A percentile compares a stretch with the other conserved stretches of the same genome.
phyloP scores from a whole-genome alignment of 2,113 vertebrate species.

The Serilophus lunatus region DNA sequence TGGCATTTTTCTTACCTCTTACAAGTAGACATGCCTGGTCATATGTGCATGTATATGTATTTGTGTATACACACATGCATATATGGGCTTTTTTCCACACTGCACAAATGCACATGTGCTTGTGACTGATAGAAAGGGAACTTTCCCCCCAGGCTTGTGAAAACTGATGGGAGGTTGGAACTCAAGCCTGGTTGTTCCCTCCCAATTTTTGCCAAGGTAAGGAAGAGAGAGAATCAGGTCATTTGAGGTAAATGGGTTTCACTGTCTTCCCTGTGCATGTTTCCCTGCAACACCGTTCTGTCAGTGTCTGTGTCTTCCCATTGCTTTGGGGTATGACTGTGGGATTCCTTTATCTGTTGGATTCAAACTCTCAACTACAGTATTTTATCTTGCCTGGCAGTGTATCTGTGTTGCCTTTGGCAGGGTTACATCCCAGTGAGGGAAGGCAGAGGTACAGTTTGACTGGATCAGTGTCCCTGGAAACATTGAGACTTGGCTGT shows the following conservation, averaged over 20 bases:
- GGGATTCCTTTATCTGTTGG: background rate
- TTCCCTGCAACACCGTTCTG: background rate
- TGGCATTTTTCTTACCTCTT: background rate
- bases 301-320: background rate
- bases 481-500: background rate
- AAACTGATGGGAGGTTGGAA: background rate
- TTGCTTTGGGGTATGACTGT: background rate
- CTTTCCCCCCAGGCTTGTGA: background rate
- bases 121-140: background rate
- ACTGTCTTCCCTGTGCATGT: background rate
- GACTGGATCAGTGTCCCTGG: background rate
- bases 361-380: background rate
- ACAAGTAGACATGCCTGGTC: background rate
- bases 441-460: background rate
- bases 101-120: fast-evolving
- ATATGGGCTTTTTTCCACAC: background rate
- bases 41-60: fast-evolving
- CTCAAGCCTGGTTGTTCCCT: background rate
- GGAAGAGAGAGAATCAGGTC: background rate
- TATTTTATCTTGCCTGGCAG: background rate
- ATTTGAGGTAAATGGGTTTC: background rate
- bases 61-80: fast-evolving
- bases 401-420: background rate
- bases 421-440: background rate
- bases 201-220: background rate